Base-by-base conservation (phyloP, 1,140 invertebrate genomes). In the Aphaenogaster rudis region DNA sequence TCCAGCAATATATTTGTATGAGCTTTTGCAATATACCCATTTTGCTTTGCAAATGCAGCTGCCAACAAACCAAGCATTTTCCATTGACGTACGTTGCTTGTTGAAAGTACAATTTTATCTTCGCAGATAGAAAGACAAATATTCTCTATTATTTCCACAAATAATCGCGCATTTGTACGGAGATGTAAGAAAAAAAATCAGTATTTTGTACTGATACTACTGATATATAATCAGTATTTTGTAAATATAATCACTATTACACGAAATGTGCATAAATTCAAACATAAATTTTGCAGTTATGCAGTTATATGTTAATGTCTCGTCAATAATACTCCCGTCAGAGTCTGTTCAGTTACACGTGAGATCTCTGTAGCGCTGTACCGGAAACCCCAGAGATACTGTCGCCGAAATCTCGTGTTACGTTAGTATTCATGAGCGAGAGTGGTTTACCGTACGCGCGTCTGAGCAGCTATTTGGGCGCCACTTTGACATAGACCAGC, bases 391-490 rank as follows among this genome's bases (percentile, higher is more conserved):
- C 80, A 72, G 72, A 79, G 82, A 86, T 76, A 50, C 54, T 42
- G 42, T 64, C 54, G 45, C 39, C 54, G 81, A 85, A 85, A 85
- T 85, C 82, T 76, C 48, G 82, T n/a, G 72, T 86, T 86, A 66
- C 57, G 82, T 86, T 86, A 78, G 71, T 86, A 86, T 86, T 76
- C 74, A 86, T 86, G 82, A 86, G 82, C 82, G 33, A 17, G 71
- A 63, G 72, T 66, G 59, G 72, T 78, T 78, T 76, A 52, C 48
- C 61, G 42, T 78, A 42, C 48, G 59, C 82, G 72, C 45, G 21
- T 66, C 13, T 45, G 50, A 79, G 50, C 63, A 79, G 36, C 72
- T 52, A 86, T 79, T 86, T 66, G 63, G 48, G 8, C 82, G 48
- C 2, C 67, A n/a, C 45, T 86, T 79, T 67, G 74, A 77, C 74